These are phyloP conservation scores for Globodera rostochiensis DNA, from an alignment of 1,140 invertebrate species.

Conservation along the genomic window DNA sequence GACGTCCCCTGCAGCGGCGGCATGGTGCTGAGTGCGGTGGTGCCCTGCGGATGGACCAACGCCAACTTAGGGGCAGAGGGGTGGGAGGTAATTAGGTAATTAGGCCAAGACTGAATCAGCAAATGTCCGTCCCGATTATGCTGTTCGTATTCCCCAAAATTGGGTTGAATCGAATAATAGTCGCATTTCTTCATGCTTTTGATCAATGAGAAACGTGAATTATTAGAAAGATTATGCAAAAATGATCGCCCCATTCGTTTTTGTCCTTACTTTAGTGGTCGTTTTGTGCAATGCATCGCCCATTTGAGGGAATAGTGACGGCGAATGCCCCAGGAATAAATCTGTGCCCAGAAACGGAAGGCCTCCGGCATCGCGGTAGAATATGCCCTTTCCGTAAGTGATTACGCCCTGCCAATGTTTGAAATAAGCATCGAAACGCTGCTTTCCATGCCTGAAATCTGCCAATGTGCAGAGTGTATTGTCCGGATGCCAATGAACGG, in stretches of 20 bases:
- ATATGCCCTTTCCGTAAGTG: constrained; percentile 49
- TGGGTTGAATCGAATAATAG: too few species aligned
- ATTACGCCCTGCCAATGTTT: constrained; percentile 37
- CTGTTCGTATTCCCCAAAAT: too few species aligned
- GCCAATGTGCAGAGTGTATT: constrained; percentile 45
- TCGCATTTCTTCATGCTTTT: too few species aligned
- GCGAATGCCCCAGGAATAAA: constrained; percentile 33
- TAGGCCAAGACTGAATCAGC: too few species aligned
- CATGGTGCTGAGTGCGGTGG: constrained; percentile 51
- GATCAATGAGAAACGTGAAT: too few species aligned
- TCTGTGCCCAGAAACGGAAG: constrained; percentile 32
- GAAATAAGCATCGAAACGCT: background rate
- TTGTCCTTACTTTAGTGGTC: constrained; percentile 23
- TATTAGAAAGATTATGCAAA: too few species aligned
- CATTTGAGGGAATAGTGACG: constrained; percentile 34
- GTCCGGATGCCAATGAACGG: constrained; percentile 22
- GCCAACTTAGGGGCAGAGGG: constrained; percentile 18
- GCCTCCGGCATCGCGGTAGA: constrained; percentile 43
- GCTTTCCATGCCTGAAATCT: constrained; percentile 23
- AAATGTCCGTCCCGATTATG: too few species aligned
- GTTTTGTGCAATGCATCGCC: constrained; percentile 39
- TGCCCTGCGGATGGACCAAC: constrained; percentile 46
- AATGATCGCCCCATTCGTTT: too few species aligned
- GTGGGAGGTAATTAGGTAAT: background rate
- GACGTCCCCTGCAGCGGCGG: constrained; percentile 21